Evolutionary conservation across 2,113 vertebrate species (phyloP), one percentile per base, ranked within the genome.

Genomic region (Bolborhynchus lineola): DNA sequence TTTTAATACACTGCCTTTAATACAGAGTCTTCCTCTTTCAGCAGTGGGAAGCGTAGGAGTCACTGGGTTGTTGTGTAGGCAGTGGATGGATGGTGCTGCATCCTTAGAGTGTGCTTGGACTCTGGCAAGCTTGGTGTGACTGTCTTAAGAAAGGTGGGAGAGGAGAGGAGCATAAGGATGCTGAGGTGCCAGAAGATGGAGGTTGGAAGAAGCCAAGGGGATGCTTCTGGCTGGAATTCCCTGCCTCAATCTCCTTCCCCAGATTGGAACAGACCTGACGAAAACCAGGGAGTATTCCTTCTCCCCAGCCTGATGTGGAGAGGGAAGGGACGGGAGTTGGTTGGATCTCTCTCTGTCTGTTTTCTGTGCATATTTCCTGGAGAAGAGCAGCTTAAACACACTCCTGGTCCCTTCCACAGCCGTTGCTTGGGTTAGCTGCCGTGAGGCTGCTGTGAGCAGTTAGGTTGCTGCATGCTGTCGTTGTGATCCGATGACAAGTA

Each of bases 1-100:
- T 60, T 81, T 42, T 25, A 78, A 75, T 20, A 82, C 80, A 94
- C 95, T 97, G 95, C 88, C 95, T 94, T 94, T 49, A 86, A 92
- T n/a, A 72, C 55, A 90, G 35, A 41, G 90, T 79, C 91, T 93
- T 96, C 93, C 90, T 88, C 69, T 84, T 75, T 17, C 25, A 20
- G 53, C 16, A 6, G 35, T 24, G 6, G 72, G 69, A 39, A 39
- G 55, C 1, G 37, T 17, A 19, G 72, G 21, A 53, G 53, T 17
- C 25, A 4, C 28, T 19, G n/a, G 31, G 46, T 49, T 2, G 71
- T 44, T 69, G 53, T 15, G 3, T 29, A 16, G 80, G 29, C 37
- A 4, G 49, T 4, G 9, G n/a, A 13, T 3, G 5, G 86, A 14
- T 2, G 23, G 35, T 29, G 68, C 60, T 37, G 55, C 37, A 7